Base-by-base conservation (phyloP, 37 sponge, comb jelly and placozoan species). In the Aphrocallistes beatrix region DNA sequence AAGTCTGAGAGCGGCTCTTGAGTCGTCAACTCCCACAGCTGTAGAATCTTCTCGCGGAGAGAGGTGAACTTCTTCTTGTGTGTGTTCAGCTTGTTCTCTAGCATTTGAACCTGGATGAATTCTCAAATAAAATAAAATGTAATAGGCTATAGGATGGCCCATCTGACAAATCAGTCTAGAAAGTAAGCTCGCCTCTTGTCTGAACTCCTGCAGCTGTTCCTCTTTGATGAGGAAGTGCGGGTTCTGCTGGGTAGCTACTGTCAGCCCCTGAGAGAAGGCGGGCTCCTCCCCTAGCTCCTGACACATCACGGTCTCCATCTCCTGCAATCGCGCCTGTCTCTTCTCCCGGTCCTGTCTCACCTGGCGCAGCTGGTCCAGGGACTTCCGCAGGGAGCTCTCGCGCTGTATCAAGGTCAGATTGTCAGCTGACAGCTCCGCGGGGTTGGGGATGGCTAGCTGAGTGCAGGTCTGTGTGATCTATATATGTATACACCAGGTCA, bases 191-290 rank as follows among this genome's bases (percentile, higher is more conserved):
- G n/a, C 75, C n/a, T 60, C 75, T 30, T 3, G 8, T 60, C 75
- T 60, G 75, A 25, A 60, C n/a, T 60, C 75, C 75, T 19, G 75
- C 21, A 60, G 75, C n/a, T 60, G 75, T 60, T 60, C 75, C 34
- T 60, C 75, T 13, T 60, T 60, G 34, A 60, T 60, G 1, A 60
- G n/a, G 75, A 60, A 60, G n/a, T 60, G 75, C 34, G 75, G 75
- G n/a, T 28, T 60, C 75, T 60, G 75, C 34, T 60, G 17, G 10
- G n/a, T 60, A 60, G 75, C 75, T 25, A 60, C 75, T 6, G 75
- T 32, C 25, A 60, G 75, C 32, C 75, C 75, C 34, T 60, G 75
- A 13, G 25, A 60, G 75, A 60, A 60, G 10, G 75, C 34, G 34
- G 75, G 75, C 3, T 60, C 75, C 25, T 60, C 75, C 34, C 75